Base-by-base conservation (phyloP, 2,797 vertebrate genomes). In the Gymnodraco acuticeps region DNA sequence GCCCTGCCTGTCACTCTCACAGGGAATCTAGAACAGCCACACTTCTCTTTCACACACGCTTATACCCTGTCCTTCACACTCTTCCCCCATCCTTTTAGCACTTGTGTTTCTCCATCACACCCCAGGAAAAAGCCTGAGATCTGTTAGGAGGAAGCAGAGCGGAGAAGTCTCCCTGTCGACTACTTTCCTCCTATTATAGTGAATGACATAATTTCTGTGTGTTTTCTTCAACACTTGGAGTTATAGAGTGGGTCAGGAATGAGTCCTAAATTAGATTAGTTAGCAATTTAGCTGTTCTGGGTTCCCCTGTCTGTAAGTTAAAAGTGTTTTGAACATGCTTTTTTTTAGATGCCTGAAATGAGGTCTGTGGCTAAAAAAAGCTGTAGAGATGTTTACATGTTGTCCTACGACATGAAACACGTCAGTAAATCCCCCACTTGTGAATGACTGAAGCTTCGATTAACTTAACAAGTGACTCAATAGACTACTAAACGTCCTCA, bases 51-150 rank as follows among this genome's bases (percentile, higher is more conserved):
- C 59, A 54, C 59, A 55, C 50, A 23, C 51, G 64, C 12, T 53
- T 17, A 45, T 31, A 31, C 19, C 14, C 46, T 78, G 80, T 73
- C 82, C 81, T 88, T 90, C 84, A 88, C 82, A 82, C 81, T 51
- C 46, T 83, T 72, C 64, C 62, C 62, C 11, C 42, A 31, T 62
- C 69, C 62, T 88, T 88, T 88, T 78, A 84, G 61, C 85, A 64
- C 70, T 50, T 59, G 47, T 59, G 64, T 73, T 80, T 80, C 69
- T 9, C n/a, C 66, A 31, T 76, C 62, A 67, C 83, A 75, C 71
- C 56, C 53, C 3, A 51, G 43, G 43, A 77, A 72, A 73, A 77
- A 58, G 12, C 58, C 50, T 46, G 51, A 38, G 67, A 71, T 77
- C 15, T 66, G 55, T 59, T 78, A 12, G 50, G 56, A 60, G 68